Evolutionary conservation across 64 coral and sea anemone species (phyloP).

Genomic region (Acropora tenuis): DNA sequence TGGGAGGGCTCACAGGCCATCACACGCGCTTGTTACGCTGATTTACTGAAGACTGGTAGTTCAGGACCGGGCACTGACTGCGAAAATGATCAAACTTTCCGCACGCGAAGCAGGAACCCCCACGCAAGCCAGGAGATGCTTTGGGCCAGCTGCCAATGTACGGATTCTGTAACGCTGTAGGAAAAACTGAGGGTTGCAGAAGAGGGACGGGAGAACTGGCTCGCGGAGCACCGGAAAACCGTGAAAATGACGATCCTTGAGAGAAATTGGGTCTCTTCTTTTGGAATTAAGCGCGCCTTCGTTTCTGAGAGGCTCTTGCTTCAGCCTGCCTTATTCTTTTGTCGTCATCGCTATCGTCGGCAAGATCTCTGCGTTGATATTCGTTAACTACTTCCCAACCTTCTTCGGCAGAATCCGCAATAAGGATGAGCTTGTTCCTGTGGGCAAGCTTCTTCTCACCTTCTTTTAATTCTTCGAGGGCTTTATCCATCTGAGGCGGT

Average conservation of each 20-base stretch:
- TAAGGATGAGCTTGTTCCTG: slow-evolving; percentile 9
- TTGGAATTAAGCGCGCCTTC: neutral
- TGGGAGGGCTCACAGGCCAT: neutral
- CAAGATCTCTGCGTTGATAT: neutral
- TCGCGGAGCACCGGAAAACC: neutral
- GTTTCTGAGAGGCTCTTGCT: neutral
- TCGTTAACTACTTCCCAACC: neutral
- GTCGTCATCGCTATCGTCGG: neutral
- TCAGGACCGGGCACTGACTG: neutral
- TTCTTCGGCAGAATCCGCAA: slow-evolving; percentile 13
- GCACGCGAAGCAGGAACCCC: neutral
- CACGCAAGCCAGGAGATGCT: neutral
- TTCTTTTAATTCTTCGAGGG: neutral
- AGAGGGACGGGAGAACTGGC: neutral
- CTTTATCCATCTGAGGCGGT: slow-evolving; percentile 4
- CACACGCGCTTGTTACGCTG: neutral
- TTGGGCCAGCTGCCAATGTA: neutral
- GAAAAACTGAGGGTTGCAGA: neutral
- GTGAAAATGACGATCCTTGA: neutral
- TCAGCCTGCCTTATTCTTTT: slow-evolving; percentile 1
- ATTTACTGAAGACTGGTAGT: neutral
- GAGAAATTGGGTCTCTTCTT: neutral
- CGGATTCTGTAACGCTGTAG: neutral
- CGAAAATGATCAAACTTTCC: neutral
- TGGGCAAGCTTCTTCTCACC: slow-evolving; percentile 19